phyloP scores from a whole-genome alignment of 2,113 vertebrate genomes.

The Semicossyphus pulcher region DNA sequence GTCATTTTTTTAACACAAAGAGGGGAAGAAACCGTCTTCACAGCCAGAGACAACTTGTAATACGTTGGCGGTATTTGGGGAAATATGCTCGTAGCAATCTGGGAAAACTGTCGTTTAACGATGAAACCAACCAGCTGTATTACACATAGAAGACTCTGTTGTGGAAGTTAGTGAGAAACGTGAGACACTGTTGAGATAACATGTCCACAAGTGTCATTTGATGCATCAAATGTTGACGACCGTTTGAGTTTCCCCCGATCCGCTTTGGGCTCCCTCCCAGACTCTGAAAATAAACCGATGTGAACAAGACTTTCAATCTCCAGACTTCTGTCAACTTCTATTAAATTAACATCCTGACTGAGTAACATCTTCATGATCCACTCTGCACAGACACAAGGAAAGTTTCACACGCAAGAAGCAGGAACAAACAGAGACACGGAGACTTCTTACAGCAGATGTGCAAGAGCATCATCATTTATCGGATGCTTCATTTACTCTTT shows the following conservation, averaged over 20 bases:
- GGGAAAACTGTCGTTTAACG: not conserved
- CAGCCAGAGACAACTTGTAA: not conserved
- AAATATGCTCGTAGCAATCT: conserved; percentile 6
- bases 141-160: too few species aligned
- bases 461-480: not conserved
- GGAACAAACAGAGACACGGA: not conserved
- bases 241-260: conserved; percentile 17
- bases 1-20: too few species aligned
- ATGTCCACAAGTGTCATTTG: conserved; percentile 9
- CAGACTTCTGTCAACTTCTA: conserved; percentile 15
- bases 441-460: not conserved
- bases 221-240: conserved; percentile 10
- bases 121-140: conserved; percentile 8
- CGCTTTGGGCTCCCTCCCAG: conserved; percentile 9
- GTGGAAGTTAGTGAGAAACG: not conserved
- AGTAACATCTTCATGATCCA: conserved; percentile 13
- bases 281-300: conserved; percentile 11
- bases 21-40: too few species aligned
- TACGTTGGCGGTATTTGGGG: not conserved
- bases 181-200: not conserved
- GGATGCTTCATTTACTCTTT: conserved; percentile 5
- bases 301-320: conserved; percentile 20
- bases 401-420: not conserved
- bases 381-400: not conserved
- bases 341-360: conserved; percentile 7